Conservation (phyloP, 2,888 invertebrate species). For the Pediacus dermestoides region DNA sequence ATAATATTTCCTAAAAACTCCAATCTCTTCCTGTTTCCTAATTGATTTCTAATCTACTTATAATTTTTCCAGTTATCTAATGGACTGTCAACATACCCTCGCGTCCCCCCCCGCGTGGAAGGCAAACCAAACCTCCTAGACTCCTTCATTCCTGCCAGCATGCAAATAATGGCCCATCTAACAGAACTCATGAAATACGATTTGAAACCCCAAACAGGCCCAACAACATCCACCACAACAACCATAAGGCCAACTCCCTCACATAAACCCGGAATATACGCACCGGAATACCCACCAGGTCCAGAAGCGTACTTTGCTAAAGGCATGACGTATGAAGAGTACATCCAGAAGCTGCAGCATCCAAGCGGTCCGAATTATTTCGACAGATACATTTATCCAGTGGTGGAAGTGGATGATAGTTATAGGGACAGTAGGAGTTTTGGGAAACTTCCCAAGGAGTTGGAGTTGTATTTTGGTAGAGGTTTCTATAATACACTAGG, state of each 20-base stretch:
- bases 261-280: constrained; percentile 51
- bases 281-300: constrained; percentile 53
- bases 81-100: constrained; percentile 14
- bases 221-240: constrained; percentile 37
- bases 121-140: constrained; percentile 55
- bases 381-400: constrained; percentile 21
- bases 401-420: too few relatives aligned
- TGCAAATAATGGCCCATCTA: constrained; percentile 63
- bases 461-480: constrained; percentile 39
- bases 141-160: constrained; percentile 64
- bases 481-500: constrained; percentile 44
- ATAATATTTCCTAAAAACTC: too few relatives aligned
- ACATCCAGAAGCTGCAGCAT: constrained; percentile 31
- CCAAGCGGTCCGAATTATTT: constrained; percentile 31
- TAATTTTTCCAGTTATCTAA: constrained; percentile 18
- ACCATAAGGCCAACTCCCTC: constrained; percentile 40
- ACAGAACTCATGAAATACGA: constrained; percentile 63
- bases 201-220: constrained; percentile 35
- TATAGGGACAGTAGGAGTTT: constrained; percentile 8
- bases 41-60: too few relatives aligned
- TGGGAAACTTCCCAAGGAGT: constrained; percentile 23
- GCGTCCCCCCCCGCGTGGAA: constrained; percentile 44
- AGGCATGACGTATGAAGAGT: constrained; percentile 27
- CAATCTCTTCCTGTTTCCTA: too few relatives aligned
- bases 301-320: constrained; percentile 23